phyloP scores from a whole-genome alignment of 2,888 invertebrate genomes.

The Podabrus alpinus region DNA sequence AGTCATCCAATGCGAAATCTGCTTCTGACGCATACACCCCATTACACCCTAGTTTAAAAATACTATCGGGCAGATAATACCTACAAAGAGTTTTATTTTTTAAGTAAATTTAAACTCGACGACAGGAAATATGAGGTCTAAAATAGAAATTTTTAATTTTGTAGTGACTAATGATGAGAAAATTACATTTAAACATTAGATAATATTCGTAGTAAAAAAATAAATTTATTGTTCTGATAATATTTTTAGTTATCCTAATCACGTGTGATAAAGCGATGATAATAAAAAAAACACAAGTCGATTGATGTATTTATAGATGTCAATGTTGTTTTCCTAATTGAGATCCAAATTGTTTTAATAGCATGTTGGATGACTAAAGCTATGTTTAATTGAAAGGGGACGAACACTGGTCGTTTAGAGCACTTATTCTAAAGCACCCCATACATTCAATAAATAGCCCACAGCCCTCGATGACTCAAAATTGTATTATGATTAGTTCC shows the following conservation, averaged over 20 bases:
- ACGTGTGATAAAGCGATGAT: not conserved
- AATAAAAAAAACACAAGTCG: not conserved
- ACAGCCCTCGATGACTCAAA: conserved; percentile 34
- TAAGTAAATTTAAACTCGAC: not conserved
- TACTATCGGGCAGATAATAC: not conserved
- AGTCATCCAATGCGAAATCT: conserved; percentile 14
- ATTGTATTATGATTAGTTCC: conserved; percentile 35
- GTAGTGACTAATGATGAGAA: not conserved
- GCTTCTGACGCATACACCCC: conserved; percentile 15
- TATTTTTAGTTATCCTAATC: not conserved
- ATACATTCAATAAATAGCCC: conserved; percentile 25
- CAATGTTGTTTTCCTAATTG: not conserved
- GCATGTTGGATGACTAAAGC: conserved; percentile 22
- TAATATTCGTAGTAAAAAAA: not conserved
- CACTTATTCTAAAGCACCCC: conserved; percentile 25
- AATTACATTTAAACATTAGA: not conserved
- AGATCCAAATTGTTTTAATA: conserved; percentile 15
- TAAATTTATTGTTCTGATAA: not conserved
- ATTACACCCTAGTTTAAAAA: conserved; percentile 5
- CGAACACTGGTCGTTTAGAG: conserved; percentile 19
- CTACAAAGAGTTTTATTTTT: not conserved
- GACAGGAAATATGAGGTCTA: not conserved
- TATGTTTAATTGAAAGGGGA: conserved; percentile 21
- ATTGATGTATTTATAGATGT: not conserved
- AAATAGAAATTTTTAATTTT: not conserved